Base-by-base conservation (phyloP, 2,797 vertebrate species). In the Oreochromis grahami region DNA sequence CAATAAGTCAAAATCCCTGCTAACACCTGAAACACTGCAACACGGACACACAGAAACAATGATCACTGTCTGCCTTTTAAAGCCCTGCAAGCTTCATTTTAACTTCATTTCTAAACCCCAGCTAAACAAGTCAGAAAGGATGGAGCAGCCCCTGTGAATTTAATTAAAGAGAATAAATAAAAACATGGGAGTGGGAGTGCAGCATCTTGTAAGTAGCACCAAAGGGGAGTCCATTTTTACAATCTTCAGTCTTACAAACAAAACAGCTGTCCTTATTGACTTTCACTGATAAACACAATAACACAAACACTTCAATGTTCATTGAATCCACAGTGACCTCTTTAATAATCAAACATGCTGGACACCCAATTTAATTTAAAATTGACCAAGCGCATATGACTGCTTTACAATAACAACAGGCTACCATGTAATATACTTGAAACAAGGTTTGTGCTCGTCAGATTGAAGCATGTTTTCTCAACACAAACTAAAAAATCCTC, bases 311-410 rank as follows among this genome's bases (percentile, higher is more conserved):
- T n/a, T 53, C 19, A 78, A 34, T 45, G 13, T 45, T 70, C 24
- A 7, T 76, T 82, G 11, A 85, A 83, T 87, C 78, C 48, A 88
- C 43, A 78, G 19, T n/a, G 14, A 80, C 11, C 48, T 76, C 41
- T 90, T 90, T 88, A 80, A 77, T 89, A 50, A 52, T 76, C 13
- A 83, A 82, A 83, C 24, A 52, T 51, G 68, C 9, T 65, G 3
- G 21, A 85, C 76, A 88, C 19, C 74, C 56, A 85, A 58, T 70
- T 45, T 19, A 70, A 80, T 77, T 77, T 50, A 60, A 83, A 88
- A 88, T 14, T 60, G 24, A 76, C 45, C 19, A 85, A 50, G 13
- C 76, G 50, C 53, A 91, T 4, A 19, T 21, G 8, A n/a, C 50
- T 76, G 15, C 26, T 74, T 82, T 74, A 45, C 79, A 50, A 41